Base-by-base conservation (phyloP, 2,888 invertebrate species). In the Thera obeliscata region DNA sequence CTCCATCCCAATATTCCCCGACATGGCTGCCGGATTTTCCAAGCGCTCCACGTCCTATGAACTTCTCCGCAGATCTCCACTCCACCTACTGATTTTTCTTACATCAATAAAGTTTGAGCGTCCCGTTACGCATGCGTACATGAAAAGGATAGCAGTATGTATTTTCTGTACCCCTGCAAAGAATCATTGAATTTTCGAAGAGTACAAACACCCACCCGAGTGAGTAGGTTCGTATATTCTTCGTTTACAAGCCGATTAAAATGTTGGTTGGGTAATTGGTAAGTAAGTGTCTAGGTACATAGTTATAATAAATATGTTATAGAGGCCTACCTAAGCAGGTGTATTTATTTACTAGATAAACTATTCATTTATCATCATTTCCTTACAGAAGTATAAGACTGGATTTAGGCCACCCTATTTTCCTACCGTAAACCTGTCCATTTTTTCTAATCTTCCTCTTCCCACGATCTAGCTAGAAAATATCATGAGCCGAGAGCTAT, bases 1-100 rank as follows among this genome's bases (percentile, higher is more conserved):
- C 94, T 99, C 99, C 99, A 99, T 99, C 87, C 97, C 97, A 87
- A 95, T 92, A 90, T 97, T 97, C 86, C 97, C 97, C 91, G 97
- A 75, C 93, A 94, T 93, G 91, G 89, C 88, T 91, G 91, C 91
- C 88, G 91, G 88, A 85, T 91, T 88, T 85, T 81, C 81, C 78
- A 79, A 85, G 81, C 85, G 85, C 87, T 84, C 83, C 82, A 85
- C 82, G 85, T 86, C 85, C 86, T 91, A 88, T 89, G 90, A 90
- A 86, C 88, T 89, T 84, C 88, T 86, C 88, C 86, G 89, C 89
- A 87, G 91, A 87, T 88, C 86, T 87, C 87, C 81, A 82, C 85
- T 87, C 87, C 81, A 82, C 85, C 83, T 88, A 93, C 93, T 91
- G 90, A 90, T 87, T 91, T 90, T 90, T 82, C 84, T 84, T 89